These are phyloP conservation scores for Galerucella nymphaeae DNA, from an alignment of 2,888 invertebrate species.

Conservation along the genomic window DNA sequence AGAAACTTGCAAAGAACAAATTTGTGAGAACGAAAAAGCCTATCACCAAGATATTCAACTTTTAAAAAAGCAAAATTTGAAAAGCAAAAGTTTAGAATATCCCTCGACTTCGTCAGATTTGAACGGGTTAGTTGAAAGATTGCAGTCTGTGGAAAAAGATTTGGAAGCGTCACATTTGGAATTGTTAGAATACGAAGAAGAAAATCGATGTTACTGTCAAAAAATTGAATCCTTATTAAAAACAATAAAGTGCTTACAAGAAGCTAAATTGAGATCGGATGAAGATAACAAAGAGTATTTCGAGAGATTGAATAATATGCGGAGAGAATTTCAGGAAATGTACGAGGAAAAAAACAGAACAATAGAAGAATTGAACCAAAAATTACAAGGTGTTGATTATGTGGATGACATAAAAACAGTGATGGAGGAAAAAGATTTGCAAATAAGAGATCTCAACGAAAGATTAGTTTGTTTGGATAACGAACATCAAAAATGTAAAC, in stretches of 20 bases:
- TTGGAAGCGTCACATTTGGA: slow-evolving; percentile 36
- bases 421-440: slow-evolving; percentile 5
- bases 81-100: neutral
- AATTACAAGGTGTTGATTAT: slow-evolving; percentile 22
- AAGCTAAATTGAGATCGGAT: slow-evolving; percentile 30
- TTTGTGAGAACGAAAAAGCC: slow-evolving; percentile 8
- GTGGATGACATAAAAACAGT: neutral
- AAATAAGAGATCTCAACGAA: slow-evolving; percentile 10
- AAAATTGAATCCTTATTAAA: slow-evolving; percentile 30
- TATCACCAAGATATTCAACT: slow-evolving; percentile 9
- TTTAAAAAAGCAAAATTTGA: neutral
- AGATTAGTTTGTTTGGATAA: neutral
- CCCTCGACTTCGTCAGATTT: slow-evolving; percentile 6
- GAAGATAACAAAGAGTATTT: slow-evolving; percentile 30
- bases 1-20: slow-evolving; percentile 24
- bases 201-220: slow-evolving; percentile 39
- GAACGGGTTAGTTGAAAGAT: slow-evolving; percentile 20
- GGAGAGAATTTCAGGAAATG: slow-evolving; percentile 22
- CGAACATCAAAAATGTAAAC: neutral
- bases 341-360: slow-evolving; percentile 30
- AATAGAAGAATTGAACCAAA: slow-evolving; percentile 30
- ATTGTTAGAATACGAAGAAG: slow-evolving; percentile 42
- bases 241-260: slow-evolving; percentile 27
- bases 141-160: slow-evolving; percentile 27
- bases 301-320: slow-evolving; percentile 23